These are phyloP conservation scores for Lagocephalus sceleratus DNA, from an alignment of 2,797 vertebrate species.

Conservation along the genomic window DNA sequence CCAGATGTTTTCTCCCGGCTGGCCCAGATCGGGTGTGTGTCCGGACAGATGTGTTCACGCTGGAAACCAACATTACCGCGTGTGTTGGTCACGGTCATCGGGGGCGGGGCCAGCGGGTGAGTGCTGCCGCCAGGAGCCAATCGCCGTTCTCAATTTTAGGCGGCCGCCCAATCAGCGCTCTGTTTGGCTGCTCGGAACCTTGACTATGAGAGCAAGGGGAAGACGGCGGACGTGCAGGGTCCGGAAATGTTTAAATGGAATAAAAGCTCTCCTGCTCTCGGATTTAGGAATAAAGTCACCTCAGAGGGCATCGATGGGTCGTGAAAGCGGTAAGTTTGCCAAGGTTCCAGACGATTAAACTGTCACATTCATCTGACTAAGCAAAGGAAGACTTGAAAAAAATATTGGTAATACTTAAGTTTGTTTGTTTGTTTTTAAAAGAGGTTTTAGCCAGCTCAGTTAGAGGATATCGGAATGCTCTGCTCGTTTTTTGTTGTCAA, in stretches of 20 bases:
- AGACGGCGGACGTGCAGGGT: constrained; percentile 14
- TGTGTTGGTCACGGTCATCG: constrained; percentile 9
- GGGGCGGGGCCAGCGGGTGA: constrained; percentile 32
- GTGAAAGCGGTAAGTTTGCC: constrained; percentile 33
- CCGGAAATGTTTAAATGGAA: constrained; percentile 17
- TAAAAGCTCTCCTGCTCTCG: not conserved
- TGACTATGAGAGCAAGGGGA: constrained; percentile 56
- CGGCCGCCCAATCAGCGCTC: constrained; percentile 53
- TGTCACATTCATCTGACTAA: constrained; percentile 5
- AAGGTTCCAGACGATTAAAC: constrained; percentile 12
- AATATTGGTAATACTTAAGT: not conserved
- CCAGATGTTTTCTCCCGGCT: too few relatives aligned
- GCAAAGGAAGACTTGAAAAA: not conserved
- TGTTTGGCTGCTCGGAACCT: constrained; percentile 38
- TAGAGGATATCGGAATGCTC: not conserved
- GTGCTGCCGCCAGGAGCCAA: constrained; percentile 48
- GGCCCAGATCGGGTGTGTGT: too few relatives aligned
- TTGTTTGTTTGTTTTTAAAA: not conserved
- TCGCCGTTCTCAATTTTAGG: constrained; percentile 16
- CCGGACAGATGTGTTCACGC: not conserved
- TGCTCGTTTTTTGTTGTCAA: not conserved
- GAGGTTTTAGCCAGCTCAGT: not conserved
- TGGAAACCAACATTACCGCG: not conserved
- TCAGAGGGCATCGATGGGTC: not conserved
- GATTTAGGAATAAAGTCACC: not conserved